These are phyloP conservation scores for Glaucopsyche alexis DNA, from an alignment of 2,888 invertebrate species.

Conservation along the genomic window DNA sequence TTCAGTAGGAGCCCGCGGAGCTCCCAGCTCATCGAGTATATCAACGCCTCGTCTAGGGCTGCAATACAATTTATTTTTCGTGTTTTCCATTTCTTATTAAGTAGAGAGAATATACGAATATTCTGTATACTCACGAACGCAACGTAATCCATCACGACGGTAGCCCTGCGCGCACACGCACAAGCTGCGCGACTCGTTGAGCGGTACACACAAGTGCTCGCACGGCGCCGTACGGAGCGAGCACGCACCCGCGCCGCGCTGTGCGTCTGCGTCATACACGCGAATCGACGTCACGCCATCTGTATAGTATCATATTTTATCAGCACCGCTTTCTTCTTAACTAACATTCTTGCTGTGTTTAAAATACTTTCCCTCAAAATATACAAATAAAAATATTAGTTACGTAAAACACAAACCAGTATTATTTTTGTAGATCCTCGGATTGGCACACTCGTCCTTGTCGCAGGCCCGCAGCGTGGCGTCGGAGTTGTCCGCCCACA, in stretches of 20 bases:
- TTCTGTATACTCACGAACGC: slow-evolving; percentile 44
- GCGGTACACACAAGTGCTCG: slow-evolving; percentile 74
- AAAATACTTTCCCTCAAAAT: too few species aligned
- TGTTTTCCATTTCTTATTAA: background rate
- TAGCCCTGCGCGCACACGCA: slow-evolving; percentile 89
- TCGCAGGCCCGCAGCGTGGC: slow-evolving; percentile 79
- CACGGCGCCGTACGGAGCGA: slow-evolving; percentile 74
- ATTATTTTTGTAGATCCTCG: slow-evolving; percentile 75
- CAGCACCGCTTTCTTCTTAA: too few species aligned
- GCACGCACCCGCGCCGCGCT: slow-evolving; percentile 75
- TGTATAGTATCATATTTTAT: background rate
- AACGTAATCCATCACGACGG: slow-evolving; percentile 44
- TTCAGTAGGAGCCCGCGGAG: slow-evolving; percentile 82
- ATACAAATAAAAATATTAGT: too few species aligned
- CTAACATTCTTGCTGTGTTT: too few species aligned
- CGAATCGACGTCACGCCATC: slow-evolving; percentile 83
- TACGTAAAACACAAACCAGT: slow-evolving; percentile 62
- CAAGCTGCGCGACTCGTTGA: slow-evolving; percentile 80
- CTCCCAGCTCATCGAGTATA: slow-evolving; percentile 89
- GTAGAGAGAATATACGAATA: background rate
- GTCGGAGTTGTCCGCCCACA: slow-evolving; percentile 84
- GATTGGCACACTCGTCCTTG: slow-evolving; percentile 71
- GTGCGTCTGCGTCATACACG: slow-evolving; percentile 85
- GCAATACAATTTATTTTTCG: background rate
- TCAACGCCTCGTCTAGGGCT: slow-evolving; percentile 83